phyloP scores from a whole-genome alignment of 2,797 vertebrate species.

The Anableps anableps region DNA sequence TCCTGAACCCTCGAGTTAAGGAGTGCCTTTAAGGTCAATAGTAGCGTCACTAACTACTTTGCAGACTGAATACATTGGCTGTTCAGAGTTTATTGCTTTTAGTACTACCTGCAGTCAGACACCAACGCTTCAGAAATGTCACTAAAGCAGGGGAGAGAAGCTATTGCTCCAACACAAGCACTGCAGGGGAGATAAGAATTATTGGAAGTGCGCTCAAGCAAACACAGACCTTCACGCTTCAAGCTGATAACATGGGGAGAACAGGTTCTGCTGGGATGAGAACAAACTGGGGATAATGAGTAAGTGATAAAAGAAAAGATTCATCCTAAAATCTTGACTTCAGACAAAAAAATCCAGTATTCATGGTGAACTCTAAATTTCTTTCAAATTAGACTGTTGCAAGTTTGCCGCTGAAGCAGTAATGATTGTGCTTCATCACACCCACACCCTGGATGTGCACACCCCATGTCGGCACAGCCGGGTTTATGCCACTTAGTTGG shows the following conservation, averaged over 20 bases:
- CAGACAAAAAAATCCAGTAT: slow-evolving; percentile 13
- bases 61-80: slow-evolving; percentile 17
- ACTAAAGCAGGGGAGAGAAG: neutral
- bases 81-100: slow-evolving; percentile 20
- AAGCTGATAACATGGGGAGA: slow-evolving; percentile 4
- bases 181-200: slow-evolving; percentile 34
- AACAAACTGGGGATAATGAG: slow-evolving; percentile 7
- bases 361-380: neutral
- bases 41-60: neutral
- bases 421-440: no score
- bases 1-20: neutral
- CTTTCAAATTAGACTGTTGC: neutral
- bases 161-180: slow-evolving; percentile 18
- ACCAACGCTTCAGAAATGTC: slow-evolving; percentile 23
- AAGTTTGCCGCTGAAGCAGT: neutral
- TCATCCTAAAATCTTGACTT: neutral
- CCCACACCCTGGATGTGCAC: neutral
- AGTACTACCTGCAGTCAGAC: slow-evolving; percentile 11
- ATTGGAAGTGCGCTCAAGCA: slow-evolving; percentile 30
- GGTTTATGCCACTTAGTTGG: neutral
- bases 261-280: slow-evolving; percentile 6
- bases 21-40: slow-evolving; percentile 34
- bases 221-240: slow-evolving; percentile 24
- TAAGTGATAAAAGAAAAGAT: slow-evolving; percentile 12
- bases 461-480: neutral